Percentiles rank a stretch among this genome's conserved stretches.
Conservation (phyloP, 2,113 vertebrate species). For the Lagopus leucura region DNA sequence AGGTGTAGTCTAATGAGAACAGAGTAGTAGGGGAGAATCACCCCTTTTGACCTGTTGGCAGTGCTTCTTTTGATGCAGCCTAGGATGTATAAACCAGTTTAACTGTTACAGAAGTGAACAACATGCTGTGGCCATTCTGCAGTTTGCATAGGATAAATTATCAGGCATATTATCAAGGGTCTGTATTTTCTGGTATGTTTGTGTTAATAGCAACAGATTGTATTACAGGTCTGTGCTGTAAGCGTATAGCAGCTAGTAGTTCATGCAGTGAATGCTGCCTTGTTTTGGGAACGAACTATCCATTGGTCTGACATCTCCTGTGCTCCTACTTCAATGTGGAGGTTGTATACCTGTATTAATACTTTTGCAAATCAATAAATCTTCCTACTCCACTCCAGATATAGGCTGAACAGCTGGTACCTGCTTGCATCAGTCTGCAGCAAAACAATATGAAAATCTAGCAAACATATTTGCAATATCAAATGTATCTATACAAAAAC, state of each 20-base stretch:
- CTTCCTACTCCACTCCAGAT: not conserved
- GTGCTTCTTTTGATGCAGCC: not conserved
- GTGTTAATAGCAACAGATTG: not conserved
- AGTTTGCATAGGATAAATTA: not conserved
- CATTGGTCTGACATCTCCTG: not conserved
- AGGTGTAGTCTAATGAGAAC: too few relatives aligned
- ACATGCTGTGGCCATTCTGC: not conserved
- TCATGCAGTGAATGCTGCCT: accelerated
- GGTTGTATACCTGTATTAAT: accelerated
- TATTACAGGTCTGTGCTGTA: not conserved
- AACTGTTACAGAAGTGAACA: not conserved
- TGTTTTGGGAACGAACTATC: not conserved
- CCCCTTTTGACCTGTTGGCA: not conserved
- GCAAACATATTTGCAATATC: not conserved
- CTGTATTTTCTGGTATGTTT: not conserved
- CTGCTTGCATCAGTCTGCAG: not conserved
- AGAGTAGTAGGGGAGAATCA: not conserved
- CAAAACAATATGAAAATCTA: not conserved
- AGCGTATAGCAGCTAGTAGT: not conserved
- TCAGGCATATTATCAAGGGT: not conserved
- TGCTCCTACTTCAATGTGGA: not conserved
- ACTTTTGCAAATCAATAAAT: accelerated
- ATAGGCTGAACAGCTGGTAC: too few relatives aligned
- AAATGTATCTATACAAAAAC: not conserved
- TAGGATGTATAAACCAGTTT: not conserved